Percentiles rank a stretch among this genome's conserved stretches.
Evolutionary conservation across 2,797 vertebrate species (phyloP).

Genomic region (Salarias fasciatus): DNA sequence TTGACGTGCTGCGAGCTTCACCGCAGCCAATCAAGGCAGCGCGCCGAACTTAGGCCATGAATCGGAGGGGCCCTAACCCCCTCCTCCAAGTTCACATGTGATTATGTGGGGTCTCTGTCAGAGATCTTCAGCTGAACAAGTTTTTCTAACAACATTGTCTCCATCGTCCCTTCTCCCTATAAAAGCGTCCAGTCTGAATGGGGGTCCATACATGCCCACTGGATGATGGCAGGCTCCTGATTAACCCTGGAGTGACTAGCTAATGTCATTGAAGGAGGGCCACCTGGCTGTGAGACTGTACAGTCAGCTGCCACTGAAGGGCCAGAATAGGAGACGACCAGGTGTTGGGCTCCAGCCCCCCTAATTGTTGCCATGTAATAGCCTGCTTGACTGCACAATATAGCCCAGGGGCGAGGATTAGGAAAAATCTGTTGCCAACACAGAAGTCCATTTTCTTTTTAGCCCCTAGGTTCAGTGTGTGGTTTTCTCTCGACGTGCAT

Average conservation of each 20-base stretch:
- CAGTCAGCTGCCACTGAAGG: constrained; percentile 92
- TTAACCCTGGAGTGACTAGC: constrained; percentile 93
- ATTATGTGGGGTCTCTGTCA: constrained; percentile 71
- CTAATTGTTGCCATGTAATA: constrained; percentile 92
- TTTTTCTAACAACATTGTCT: constrained; percentile 88
- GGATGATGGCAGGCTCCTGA: constrained; percentile 84
- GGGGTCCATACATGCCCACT: constrained; percentile 80
- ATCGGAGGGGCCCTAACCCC: constrained; percentile 59
- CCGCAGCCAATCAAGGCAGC: constrained; percentile 67
- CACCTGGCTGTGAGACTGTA: constrained; percentile 93
- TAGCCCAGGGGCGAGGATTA: constrained; percentile 87
- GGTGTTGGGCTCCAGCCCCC: constrained; percentile 88
- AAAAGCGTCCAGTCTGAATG: constrained; percentile 86
- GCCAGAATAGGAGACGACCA: constrained; percentile 87
- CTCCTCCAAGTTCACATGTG: constrained; percentile 60
- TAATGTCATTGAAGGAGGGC: constrained; percentile 92
- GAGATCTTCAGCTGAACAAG: constrained; percentile 83
- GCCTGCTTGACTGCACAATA: constrained; percentile 90
- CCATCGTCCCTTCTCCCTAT: constrained; percentile 51
- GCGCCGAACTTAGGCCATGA: constrained; percentile 50
- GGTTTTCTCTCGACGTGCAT: constrained; percentile 43
- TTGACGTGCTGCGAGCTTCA: constrained; percentile 63
- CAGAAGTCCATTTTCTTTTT: constrained; percentile 80
- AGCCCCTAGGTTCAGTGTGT: constrained; percentile 61
- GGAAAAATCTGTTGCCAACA: constrained; percentile 85